Evolutionary conservation across 2,888 invertebrate genomes (phyloP), one percentile per base, ranked within the genome.

Genomic region (Julus scanicus): DNA sequence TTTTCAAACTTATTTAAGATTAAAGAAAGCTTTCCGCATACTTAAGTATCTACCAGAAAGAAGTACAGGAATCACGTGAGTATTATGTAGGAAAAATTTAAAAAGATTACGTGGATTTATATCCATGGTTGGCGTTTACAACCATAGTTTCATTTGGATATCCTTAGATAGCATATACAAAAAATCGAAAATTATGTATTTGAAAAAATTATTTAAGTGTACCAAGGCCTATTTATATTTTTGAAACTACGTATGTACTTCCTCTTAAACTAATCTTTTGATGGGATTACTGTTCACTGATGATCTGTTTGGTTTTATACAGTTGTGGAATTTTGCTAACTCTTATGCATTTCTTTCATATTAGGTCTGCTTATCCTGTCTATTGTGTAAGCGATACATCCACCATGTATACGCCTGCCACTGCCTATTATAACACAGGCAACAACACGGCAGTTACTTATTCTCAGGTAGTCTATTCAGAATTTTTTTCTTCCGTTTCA

Each of bases 331-430:
- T 84, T 15, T 84, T 20, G 6, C 48, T n/a, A 40, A 84, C n/a
- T 17, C 20, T 9, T n/a, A 40, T 48, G 44, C n/a, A 40, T 84
- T 84, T 84, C n/a, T 17, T 40, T 40, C 15, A 5, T 8, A 84
- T 11, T 88, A 92, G 92, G 91, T 87, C 90, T 86, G 90, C 92
- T 20, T 92, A 92, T 89, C 96, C 96, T 89, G 95, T 96, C 88
- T 96, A 96, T 91, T 95, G 95, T 86, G 95, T 96, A 89, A 95
- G 95, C 17, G 95, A 95, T 90, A 92, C 93, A 90, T 91, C 91
- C 39, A 93, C 94, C 89, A 93, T 94, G 90, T 94, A 93, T 93
- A 95, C 93, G 92, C 94, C 94, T 91, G 94, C 94, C 91, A 94
- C 93, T 91, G 93, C 94, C 91, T 96, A 94, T 92, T 97, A 94